Evolutionary conservation across 2,113 vertebrate genomes (phyloP), one percentile per base, ranked within the genome.

Genomic region (Toxotes chatareus): DNA sequence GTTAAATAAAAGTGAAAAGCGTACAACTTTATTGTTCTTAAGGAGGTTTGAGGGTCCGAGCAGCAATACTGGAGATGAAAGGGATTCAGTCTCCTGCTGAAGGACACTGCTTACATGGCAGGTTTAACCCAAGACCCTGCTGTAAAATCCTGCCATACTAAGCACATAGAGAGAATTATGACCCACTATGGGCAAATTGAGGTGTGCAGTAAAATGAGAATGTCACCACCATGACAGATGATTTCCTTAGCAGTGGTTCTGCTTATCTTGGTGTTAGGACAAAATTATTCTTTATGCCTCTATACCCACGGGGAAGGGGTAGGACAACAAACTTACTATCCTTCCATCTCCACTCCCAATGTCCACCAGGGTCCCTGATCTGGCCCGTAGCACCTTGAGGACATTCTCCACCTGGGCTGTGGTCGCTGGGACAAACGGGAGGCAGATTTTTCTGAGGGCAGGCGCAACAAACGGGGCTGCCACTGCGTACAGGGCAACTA

Each of bases 341-440:
- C 97, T 96, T 4, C 98, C 98, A 64, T 99, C 98, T 0, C 98
- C 98, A 0, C 98, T 99, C 1, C 98, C 98, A 0, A 99, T 92
- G 84, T 99, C 98, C 57, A 96, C 97, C 9, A 99, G 82, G 0
- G 90, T 86, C 34, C 97, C 98, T 0, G 90, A 94, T 57, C 97
- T 91, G 59, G 71, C n/a, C 0, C 71, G 89, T 42, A 99, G 19
- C 91, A 93, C 94, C 38, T 51, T 91, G 73, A 99, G 79, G 8
- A 99, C 97, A 0, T 98, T 98, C 34, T 94, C 89, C 7, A 99
- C 89, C 92, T 99, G 98, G 6, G 90, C 78, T 0, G 94, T 70
- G 8, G 97, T 99, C 0, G 98, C 98, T 4, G 98, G 98, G 3
- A 99, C 97, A 0, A 97, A 99, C 0, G 98, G 98, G 67, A 99